Evolutionary conservation across 2,797 vertebrate species (phyloP).

Genomic region (Discoglossus pictus): DNA sequence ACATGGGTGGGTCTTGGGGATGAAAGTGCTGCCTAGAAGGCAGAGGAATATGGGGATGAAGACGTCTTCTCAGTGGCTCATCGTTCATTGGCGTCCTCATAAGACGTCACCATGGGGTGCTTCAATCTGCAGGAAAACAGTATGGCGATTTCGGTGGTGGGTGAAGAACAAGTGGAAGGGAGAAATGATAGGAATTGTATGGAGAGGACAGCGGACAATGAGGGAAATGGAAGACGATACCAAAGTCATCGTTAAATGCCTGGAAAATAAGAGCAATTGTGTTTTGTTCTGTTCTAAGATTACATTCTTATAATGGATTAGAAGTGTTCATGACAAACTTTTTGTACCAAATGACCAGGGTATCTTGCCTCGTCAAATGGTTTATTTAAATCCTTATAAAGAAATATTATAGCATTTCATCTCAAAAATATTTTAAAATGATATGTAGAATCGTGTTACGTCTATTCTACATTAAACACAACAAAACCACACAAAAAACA

Average conservation of each 20-base stretch:
- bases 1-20: constrained; percentile 43
- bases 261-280: constrained; percentile 94
- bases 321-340: no score
- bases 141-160: constrained; percentile 57
- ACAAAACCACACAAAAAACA: no score
- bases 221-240: constrained; percentile 81
- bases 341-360: no score
- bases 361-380: no score
- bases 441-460: no score
- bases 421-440: no score
- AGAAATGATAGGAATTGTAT: constrained; percentile 46
- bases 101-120: constrained; percentile 86
- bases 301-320: constrained; percentile 25
- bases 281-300: no score
- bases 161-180: constrained; percentile 55
- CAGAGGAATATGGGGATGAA: constrained; percentile 70
- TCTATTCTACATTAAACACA: no score
- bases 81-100: constrained; percentile 85
- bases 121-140: constrained; percentile 92
- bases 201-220: constrained; percentile 58
- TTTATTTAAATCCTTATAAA: no score
- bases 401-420: no score
- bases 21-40: constrained; percentile 64
- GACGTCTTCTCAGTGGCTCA: constrained; percentile 86
- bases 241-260: constrained; percentile 95